Conservation (phyloP, 2,113 vertebrate genomes). For the Phoxinus phoxinus region DNA sequence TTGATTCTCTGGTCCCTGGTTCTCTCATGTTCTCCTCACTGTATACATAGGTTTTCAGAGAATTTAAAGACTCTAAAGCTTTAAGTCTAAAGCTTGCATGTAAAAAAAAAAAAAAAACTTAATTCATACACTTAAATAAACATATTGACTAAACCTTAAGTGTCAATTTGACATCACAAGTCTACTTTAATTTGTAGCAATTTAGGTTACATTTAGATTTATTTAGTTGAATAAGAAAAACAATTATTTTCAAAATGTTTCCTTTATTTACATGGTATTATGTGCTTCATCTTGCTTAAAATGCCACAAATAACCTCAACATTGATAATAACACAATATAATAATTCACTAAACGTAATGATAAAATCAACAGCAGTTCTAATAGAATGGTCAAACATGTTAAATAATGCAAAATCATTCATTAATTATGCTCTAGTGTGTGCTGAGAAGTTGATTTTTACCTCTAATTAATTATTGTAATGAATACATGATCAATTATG, state of each 20-base stretch:
- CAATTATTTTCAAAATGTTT: background rate
- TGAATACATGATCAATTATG: background rate
- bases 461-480: background rate
- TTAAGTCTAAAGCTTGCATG: background rate
- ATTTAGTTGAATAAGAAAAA: background rate
- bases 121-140: background rate
- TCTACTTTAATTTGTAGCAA: background rate
- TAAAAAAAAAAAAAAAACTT: no score
- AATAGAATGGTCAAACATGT: background rate
- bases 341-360: background rate
- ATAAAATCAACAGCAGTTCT: background rate
- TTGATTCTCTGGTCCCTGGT: background rate
- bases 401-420: background rate
- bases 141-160: background rate
- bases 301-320: background rate
- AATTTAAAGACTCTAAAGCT: no score
- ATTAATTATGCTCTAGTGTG: background rate
- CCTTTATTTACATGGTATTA: background rate
- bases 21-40: background rate
- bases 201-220: background rate
- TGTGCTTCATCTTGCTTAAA: background rate
- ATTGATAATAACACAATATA: background rate
- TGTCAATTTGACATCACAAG: background rate
- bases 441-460: background rate
- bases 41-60: background rate